Evolutionary conservation across 2,888 invertebrate genomes (phyloP), one percentile per base, ranked within the genome.

Genomic region (Drosophila mercatorum): DNA sequence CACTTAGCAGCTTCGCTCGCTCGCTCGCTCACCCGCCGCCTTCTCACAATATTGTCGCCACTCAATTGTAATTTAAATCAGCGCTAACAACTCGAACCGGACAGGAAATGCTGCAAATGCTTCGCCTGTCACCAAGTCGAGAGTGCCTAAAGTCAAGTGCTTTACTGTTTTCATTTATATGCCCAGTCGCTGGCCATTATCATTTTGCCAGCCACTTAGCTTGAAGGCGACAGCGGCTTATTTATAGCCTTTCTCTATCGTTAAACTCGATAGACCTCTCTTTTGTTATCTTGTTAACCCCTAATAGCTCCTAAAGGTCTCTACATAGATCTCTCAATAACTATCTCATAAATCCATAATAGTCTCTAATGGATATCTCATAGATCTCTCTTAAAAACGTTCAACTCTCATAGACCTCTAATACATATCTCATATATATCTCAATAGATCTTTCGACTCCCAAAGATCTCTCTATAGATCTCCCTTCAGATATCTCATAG

Each of bases 51-150:
- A 86, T 86, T 86, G 88, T 83, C 87, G 85, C 88, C 84, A 85
- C 87, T 86, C 89, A 89, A 87, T 87, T 86, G 81, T 89, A 81
- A 86, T 86, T 86, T 86, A 78, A 86, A 81, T 89, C 81, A 87
- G 81, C 69, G 73, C 70, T 72, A 68, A 56, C 71, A 62, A 66
- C 59, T 59, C 34, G 17, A 62, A 62, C 60, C 51, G 66, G 63
- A 68, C 51, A 58, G 61, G 61, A 71, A 88, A 71, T 75, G 70
- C 78, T 73, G 49, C 51, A 71, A 88, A 78, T 83, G 70, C 73
- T 71, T 78, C 69, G 74, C 53, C 65, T 70, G 65, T 55, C 62
- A 60, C 46, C 47, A 61, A 49, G 68, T 63, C 60, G 49, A 64
- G 46, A 60, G 60, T 34, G 53, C 52, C 62, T 43, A 40, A 61